Percentiles rank a stretch among this genome's conserved stretches.
Evolutionary conservation across 2,888 invertebrate species (phyloP).

Genomic region (Tetragonisca angustula): DNA sequence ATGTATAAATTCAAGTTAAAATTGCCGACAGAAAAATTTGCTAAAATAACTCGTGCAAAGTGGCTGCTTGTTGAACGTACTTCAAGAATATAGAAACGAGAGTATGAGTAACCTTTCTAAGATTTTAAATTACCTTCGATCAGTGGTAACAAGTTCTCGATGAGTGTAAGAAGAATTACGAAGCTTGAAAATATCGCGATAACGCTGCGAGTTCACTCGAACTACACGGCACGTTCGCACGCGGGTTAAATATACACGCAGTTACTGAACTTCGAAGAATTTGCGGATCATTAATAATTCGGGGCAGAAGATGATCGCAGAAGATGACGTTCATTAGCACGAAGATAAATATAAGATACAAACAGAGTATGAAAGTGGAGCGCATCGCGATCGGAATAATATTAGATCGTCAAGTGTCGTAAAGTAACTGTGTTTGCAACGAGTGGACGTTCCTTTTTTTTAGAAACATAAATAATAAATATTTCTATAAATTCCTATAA

Average conservation of each 20-base stretch:
- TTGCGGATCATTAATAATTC: conserved; percentile 40
- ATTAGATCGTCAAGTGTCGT: background rate
- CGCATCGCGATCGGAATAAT: background rate
- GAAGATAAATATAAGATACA: conserved; percentile 33
- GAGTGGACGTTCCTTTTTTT: too few relatives aligned
- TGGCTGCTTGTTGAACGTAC: background rate
- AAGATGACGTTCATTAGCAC: conserved; percentile 41
- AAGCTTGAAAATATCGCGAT: background rate
- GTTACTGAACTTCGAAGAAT: conserved; percentile 34
- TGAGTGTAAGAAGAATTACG: background rate
- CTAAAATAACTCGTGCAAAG: background rate
- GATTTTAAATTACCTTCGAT: background rate
- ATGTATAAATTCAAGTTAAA: background rate
- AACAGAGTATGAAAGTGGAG: background rate
- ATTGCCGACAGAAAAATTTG: background rate
- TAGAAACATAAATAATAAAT: too few relatives aligned
- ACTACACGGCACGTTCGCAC: background rate
- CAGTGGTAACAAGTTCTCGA: background rate
- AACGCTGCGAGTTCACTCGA: background rate
- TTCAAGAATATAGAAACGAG: background rate
- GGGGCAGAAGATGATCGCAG: conserved; percentile 1
- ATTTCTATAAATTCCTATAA: too few relatives aligned
- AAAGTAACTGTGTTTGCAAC: too few relatives aligned
- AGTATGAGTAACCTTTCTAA: background rate
- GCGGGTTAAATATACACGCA: conserved; percentile 21